phyloP scores from a whole-genome alignment of 2,888 invertebrate species.

The Tethea ocularis region DNA sequence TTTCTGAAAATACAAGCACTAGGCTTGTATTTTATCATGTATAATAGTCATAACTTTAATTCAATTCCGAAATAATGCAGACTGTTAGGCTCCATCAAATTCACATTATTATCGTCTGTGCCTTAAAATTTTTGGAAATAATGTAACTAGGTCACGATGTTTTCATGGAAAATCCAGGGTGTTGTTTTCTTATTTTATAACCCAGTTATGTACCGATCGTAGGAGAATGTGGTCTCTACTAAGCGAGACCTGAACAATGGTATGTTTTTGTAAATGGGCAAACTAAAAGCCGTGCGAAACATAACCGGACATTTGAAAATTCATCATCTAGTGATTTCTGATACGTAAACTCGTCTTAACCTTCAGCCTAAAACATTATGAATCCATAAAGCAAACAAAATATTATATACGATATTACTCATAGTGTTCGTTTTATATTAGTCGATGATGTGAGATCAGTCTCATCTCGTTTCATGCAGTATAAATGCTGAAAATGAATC shows the following conservation, averaged over 20 bases:
- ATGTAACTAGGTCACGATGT: no score
- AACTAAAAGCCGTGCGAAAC: not conserved
- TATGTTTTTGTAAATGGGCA: not conserved
- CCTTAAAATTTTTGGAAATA: not conserved
- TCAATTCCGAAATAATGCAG: no score
- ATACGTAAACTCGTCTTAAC: not conserved
- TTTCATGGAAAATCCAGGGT: no score
- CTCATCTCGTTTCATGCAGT: slow-evolving; percentile 15
- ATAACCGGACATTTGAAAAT: not conserved
- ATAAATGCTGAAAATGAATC: slow-evolving; percentile 49
- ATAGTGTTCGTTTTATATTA: slow-evolving; percentile 35
- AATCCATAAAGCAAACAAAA: slow-evolving; percentile 7
- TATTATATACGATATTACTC: slow-evolving; percentile 16
- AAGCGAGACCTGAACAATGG: not conserved
- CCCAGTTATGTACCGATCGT: not conserved
- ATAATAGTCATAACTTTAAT: no score
- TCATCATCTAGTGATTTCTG: not conserved
- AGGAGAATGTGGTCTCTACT: not conserved
- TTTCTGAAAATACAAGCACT: no score
- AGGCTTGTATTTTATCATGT: no score
- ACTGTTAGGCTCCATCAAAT: no score
- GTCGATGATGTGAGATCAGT: slow-evolving; percentile 40
- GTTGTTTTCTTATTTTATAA: not conserved
- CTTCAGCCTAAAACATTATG: not conserved
- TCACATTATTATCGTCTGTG: not conserved